phyloP scores from a whole-genome alignment of 2,113 vertebrate genomes.

The Tapirus terrestris region DNA sequence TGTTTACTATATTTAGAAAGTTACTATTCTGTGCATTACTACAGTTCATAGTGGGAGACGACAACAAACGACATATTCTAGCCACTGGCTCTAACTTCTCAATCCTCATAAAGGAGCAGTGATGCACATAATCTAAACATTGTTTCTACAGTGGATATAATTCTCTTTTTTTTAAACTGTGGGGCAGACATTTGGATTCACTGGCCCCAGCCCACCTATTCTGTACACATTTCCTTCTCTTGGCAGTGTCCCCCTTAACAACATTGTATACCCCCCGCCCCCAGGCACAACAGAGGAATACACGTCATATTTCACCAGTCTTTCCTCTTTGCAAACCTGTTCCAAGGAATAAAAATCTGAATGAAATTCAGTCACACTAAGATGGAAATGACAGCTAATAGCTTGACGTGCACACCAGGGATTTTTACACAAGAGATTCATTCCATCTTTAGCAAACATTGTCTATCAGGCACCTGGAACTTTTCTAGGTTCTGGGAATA shows the following conservation, averaged over 20 bases:
- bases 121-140: not conserved
- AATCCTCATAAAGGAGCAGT: not conserved
- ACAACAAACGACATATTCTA: not conserved
- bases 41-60: not conserved
- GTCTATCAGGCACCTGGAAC: not conserved
- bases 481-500: not conserved
- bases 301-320: not conserved
- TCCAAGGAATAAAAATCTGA: conserved; percentile 20
- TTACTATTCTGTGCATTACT: not conserved
- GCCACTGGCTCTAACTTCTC: not conserved
- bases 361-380: not conserved
- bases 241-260: not conserved
- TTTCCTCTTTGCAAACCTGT: not conserved
- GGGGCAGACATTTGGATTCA: not conserved
- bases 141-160: not conserved
- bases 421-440: not conserved
- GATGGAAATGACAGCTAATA: not conserved
- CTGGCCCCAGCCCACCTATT: not conserved
- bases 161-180: not conserved
- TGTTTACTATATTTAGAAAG: not conserved
- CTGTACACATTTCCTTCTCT: not conserved
- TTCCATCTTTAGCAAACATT: not conserved
- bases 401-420: not conserved
- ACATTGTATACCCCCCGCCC: rapidly evolving
- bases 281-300: not conserved